Evolutionary conservation across 1,140 invertebrate species (phyloP).

Genomic region (Lepidotrigona ventralis): DNA sequence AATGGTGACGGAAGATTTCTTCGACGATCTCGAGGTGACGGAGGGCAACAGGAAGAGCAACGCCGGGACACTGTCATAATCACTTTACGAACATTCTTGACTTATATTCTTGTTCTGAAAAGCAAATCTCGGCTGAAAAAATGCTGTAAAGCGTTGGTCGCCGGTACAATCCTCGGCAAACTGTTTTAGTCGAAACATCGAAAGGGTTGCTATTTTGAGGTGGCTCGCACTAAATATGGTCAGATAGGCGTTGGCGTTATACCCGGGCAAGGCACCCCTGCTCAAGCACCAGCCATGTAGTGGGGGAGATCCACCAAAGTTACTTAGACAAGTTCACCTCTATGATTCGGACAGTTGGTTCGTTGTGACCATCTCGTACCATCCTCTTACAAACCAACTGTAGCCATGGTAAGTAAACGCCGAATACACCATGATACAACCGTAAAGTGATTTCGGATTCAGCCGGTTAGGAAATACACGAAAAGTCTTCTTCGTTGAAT

Average conservation of each 20-base stretch:
- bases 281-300: constrained; percentile 61
- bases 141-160: constrained; percentile 13
- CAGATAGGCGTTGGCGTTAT: constrained; percentile 75
- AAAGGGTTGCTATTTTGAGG: constrained; percentile 76
- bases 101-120: constrained; percentile 54
- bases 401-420: constrained; percentile 74
- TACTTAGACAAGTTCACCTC: constrained; percentile 79
- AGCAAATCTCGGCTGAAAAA: constrained; percentile 28
- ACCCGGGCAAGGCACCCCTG: constrained; percentile 73
- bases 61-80: not conserved
- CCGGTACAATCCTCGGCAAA: constrained; percentile 62
- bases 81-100: constrained; percentile 54
- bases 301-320: constrained; percentile 76
- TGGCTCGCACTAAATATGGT: constrained; percentile 80
- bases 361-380: constrained; percentile 77
- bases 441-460: constrained; percentile 9
- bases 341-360: constrained; percentile 79
- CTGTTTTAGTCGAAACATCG: constrained; percentile 74
- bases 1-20: not conserved
- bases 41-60: not conserved
- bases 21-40: not conserved
- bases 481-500: not conserved
- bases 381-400: constrained; percentile 70
- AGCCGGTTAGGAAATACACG: not conserved
- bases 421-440: constrained; percentile 6